Evolutionary conservation across 2,888 invertebrate species (phyloP).

Genomic region (Nineta flava): DNA sequence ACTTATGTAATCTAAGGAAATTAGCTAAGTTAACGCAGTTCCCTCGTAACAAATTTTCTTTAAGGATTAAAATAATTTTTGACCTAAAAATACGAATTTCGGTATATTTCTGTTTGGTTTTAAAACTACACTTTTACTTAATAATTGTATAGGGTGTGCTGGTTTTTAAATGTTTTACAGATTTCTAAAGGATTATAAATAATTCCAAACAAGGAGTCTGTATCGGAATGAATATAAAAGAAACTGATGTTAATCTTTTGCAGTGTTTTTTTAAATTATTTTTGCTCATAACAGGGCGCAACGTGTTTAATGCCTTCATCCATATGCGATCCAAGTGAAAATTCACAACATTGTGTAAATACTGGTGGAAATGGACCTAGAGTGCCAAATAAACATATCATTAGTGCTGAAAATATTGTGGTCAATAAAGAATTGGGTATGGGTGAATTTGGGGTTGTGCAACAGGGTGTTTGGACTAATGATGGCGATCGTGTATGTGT

Average conservation of each 20-base stretch:
- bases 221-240: constrained; percentile 19
- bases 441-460: constrained; percentile 96
- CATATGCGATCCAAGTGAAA: not conserved
- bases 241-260: constrained; percentile 1
- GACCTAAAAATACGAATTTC: too few species aligned
- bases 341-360: not conserved
- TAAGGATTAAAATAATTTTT: too few species aligned
- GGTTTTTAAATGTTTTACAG: too few species aligned
- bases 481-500: constrained; percentile 68
- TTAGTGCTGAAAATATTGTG: constrained; percentile 69
- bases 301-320: not conserved
- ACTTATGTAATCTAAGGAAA: too few species aligned
- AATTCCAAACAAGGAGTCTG: too few species aligned
- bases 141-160: too few species aligned
- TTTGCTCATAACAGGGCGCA: not conserved
- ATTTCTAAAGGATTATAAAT: too few species aligned
- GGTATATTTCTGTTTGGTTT: too few species aligned
- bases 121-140: too few species aligned
- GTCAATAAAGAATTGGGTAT: constrained; percentile 90
- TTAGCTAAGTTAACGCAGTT: too few species aligned
- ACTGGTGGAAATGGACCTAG: constrained; percentile 23
- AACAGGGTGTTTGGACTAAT: constrained; percentile 94
- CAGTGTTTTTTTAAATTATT: not conserved
- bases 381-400: constrained; percentile 74
- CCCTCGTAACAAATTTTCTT: too few species aligned